phyloP scores from a whole-genome alignment of 92 coral and sea anemone genomes.

The Micromussa lordhowensis region DNA sequence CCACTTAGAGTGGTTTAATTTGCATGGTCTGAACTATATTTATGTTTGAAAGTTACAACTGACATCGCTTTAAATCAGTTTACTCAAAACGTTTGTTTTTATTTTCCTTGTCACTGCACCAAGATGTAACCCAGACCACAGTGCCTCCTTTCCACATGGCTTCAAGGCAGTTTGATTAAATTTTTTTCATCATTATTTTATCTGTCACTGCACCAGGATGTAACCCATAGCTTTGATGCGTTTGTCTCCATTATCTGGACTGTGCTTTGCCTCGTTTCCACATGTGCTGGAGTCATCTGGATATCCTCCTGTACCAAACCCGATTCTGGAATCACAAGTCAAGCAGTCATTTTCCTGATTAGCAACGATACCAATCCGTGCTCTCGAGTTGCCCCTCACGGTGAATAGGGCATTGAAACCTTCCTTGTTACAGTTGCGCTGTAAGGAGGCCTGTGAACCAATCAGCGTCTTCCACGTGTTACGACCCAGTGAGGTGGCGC shows the following conservation, averaged over 20 bases:
- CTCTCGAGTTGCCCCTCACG: not conserved
- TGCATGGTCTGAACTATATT: no score
- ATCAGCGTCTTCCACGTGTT: slow-evolving; percentile 21
- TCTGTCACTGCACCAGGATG: not conserved
- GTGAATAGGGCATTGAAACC: not conserved
- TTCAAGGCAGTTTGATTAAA: no score
- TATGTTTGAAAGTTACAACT: no score
- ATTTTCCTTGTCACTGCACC: no score
- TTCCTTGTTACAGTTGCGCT: slow-evolving; percentile 17
- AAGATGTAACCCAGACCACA: no score
- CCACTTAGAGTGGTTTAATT: no score
- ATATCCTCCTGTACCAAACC: not conserved
- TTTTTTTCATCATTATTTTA: no score
- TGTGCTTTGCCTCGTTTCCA: not conserved
- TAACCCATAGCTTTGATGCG: slow-evolving; percentile 15
- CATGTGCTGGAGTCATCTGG: slow-evolving; percentile 7
- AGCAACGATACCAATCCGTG: slow-evolving; percentile 16
- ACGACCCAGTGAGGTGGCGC: slow-evolving; percentile 22
- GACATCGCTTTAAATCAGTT: no score
- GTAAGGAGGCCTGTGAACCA: slow-evolving; percentile 5
- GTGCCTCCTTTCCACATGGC: no score
- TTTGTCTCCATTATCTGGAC: not conserved
- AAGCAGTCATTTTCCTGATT: not conserved
- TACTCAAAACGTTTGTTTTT: no score
- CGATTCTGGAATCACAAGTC: not conserved